Evolutionary conservation across 1,140 invertebrate genomes (phyloP).

Genomic region (Araneus ventricosus): DNA sequence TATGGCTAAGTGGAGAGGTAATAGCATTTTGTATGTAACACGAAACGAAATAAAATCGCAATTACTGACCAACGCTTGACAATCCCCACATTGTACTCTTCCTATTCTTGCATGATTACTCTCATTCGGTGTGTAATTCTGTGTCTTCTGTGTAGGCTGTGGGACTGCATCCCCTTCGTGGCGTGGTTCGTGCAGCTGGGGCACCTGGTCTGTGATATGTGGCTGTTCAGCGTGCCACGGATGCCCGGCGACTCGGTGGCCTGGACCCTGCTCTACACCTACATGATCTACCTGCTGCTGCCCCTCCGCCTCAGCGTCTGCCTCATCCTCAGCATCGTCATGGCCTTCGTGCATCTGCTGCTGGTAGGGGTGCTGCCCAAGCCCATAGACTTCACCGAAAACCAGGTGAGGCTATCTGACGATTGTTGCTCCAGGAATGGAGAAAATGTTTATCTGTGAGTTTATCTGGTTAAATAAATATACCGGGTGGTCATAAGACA

Average conservation of each 20-base stretch:
- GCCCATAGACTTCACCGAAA: slow-evolving; percentile 51
- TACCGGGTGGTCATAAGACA: too few relatives aligned
- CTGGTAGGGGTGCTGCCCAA: slow-evolving; percentile 81
- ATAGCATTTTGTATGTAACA: too few relatives aligned
- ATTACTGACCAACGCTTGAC: too few relatives aligned
- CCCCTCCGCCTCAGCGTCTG: slow-evolving; percentile 86
- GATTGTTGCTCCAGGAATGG: too few relatives aligned
- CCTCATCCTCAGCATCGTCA: slow-evolving; percentile 82
- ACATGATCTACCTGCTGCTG: slow-evolving; percentile 90
- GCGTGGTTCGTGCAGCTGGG: slow-evolving; percentile 76
- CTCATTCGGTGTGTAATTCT: not conserved
- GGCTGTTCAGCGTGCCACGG: slow-evolving; percentile 75
- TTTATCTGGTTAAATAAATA: too few relatives aligned
- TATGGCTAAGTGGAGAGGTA: too few relatives aligned
- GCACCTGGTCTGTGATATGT: slow-evolving; percentile 77
- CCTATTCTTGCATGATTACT: too few relatives aligned
- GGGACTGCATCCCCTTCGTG: slow-evolving; percentile 75
- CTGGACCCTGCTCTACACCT: slow-evolving; percentile 90
- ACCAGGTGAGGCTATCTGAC: slow-evolving; percentile 75
- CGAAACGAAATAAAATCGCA: too few relatives aligned
- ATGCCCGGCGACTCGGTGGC: slow-evolving; percentile 84
- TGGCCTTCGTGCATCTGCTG: slow-evolving; percentile 80
- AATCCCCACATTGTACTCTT: too few relatives aligned
- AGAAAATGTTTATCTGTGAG: too few relatives aligned
- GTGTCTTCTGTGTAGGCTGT: not conserved